Evolutionary conservation across 1,140 invertebrate species (phyloP).

Genomic region (Lucilia cuprina): DNA sequence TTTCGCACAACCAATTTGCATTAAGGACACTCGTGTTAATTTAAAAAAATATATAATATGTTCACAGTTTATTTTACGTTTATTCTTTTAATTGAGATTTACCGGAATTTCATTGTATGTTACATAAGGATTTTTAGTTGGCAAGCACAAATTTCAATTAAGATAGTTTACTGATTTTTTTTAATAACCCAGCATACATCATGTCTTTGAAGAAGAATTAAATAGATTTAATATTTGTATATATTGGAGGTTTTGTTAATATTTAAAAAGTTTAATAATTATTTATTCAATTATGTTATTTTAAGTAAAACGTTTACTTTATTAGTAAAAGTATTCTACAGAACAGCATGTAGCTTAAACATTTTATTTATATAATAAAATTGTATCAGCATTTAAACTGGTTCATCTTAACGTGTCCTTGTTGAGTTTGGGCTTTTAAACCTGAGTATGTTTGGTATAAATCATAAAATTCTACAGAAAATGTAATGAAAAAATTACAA

Average conservation of each 20-base stretch:
- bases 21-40: slow-evolving; percentile 16
- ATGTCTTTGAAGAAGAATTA: not conserved
- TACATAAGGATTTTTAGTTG: not conserved
- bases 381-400: not conserved
- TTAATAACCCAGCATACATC: not conserved
- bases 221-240: not conserved
- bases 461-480: too few relatives aligned
- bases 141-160: slow-evolving; percentile 12
- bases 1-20: not conserved
- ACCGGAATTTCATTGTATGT: not conserved
- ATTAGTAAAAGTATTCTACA: too few relatives aligned
- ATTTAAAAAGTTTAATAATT: too few relatives aligned
- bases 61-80: not conserved
- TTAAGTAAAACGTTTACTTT: too few relatives aligned
- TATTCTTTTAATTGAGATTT: slow-evolving; percentile 24
- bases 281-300: too few relatives aligned
- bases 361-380: slow-evolving; percentile 1
- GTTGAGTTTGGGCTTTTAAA: not conserved
- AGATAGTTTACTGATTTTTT: not conserved
- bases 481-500: not conserved
- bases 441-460: not conserved
- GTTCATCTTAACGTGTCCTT: not conserved
- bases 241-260: too few relatives aligned
- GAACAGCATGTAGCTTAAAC: too few relatives aligned
- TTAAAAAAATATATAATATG: not conserved